Conservation (phyloP, 2,113 vertebrate species). For the Zosterops pallidus region DNA sequence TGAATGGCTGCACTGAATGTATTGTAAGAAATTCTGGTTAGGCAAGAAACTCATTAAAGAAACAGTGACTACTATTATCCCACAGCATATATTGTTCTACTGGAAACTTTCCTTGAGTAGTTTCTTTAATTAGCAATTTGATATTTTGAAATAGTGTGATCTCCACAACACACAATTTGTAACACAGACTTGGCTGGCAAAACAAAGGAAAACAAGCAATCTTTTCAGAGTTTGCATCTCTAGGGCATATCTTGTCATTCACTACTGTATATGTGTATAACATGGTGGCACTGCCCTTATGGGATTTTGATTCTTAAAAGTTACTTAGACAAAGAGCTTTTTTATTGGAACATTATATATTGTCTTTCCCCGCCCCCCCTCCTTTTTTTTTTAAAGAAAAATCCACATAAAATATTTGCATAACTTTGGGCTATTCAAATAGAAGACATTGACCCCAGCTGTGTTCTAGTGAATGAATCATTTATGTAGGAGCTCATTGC, state of each 20-base stretch:
- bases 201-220: slow-evolving; percentile 49
- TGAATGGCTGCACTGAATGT: slow-evolving; percentile 47
- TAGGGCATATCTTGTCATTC: slow-evolving; percentile 54
- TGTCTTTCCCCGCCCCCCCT: not conserved
- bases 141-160: slow-evolving; percentile 56
- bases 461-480: slow-evolving; percentile 46
- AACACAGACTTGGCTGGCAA: slow-evolving; percentile 45
- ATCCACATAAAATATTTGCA: slow-evolving; percentile 41
- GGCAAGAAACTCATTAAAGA: slow-evolving; percentile 63
- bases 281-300: not conserved
- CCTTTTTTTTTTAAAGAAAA: not conserved
- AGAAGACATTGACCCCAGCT: slow-evolving; percentile 46
- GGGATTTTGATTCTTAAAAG: slow-evolving; percentile 48
- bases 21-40: slow-evolving; percentile 39
- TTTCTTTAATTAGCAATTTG: slow-evolving; percentile 66
- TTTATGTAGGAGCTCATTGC: slow-evolving; percentile 45
- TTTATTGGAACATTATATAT: slow-evolving; percentile 3
- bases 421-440: slow-evolving; percentile 19
- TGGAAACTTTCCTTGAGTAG: slow-evolving; percentile 57
- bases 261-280: not conserved
- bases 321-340: slow-evolving; percentile 20
- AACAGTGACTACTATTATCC: slow-evolving; percentile 64
- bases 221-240: slow-evolving; percentile 50
- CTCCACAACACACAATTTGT: slow-evolving; percentile 37
- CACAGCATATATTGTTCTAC: slow-evolving; percentile 61